Conservation (phyloP, 2,797 vertebrate genomes). For the Spinus olivaceus region DNA sequence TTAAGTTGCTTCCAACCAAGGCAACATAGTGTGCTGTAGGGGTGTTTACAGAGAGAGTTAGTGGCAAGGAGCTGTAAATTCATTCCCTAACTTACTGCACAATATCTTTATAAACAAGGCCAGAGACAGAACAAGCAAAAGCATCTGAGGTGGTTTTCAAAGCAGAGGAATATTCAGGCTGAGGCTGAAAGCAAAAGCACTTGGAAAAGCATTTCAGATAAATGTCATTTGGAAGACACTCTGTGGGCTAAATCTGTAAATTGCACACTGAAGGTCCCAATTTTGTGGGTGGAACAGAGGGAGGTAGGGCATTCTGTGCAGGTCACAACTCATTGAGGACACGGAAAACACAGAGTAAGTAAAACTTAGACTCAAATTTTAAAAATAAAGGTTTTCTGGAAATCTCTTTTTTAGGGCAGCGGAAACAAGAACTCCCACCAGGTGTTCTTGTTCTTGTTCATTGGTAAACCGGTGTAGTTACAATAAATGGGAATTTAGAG, state of each 20-base stretch:
- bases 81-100: background rate
- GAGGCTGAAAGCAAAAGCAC: background rate
- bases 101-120: background rate
- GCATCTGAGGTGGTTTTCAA: background rate
- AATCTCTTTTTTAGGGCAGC: background rate
- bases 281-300: background rate
- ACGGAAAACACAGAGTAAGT: background rate
- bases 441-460: background rate
- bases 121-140: background rate
- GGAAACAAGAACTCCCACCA: background rate
- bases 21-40: background rate
- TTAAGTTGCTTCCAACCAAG: background rate
- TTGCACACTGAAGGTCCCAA: accelerated
- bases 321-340: background rate
- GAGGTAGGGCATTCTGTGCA: background rate
- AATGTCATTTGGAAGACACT: background rate
- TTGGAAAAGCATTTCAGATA: background rate
- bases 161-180: background rate
- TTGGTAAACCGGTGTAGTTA: background rate
- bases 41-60: background rate
- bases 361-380: background rate
- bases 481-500: background rate
- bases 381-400: background rate
- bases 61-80: background rate
- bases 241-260: background rate